Evolutionary conservation across 2,113 vertebrate genomes (phyloP), one percentile per base, ranked within the genome.

Genomic region (Periophthalmus modestus): DNA sequence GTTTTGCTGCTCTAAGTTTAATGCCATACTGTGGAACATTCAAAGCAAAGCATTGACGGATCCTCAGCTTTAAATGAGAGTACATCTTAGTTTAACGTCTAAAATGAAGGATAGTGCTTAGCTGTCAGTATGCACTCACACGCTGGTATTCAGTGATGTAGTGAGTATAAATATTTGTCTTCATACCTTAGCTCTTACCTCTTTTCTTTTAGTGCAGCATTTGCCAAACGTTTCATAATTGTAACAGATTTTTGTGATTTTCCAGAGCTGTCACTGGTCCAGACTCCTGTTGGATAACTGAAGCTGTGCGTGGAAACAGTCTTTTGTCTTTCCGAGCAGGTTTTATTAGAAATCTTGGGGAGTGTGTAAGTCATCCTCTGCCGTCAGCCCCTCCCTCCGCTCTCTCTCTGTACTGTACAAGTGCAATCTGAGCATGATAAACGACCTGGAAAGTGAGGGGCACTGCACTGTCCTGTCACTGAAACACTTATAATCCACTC

Each of bases 351-450:
- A 82, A 79, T 74, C 21, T 61, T 18, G 68, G 71, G 67, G 80
- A 75, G 78, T 72, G 79, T 80, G 82, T 75, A 73, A 69, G 73
- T 73, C 13, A 87, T 87, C 68, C 52, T 15, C 63, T 75, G 63
- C 66, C 16, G 59, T 59, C 52, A 62, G n/a, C 21, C 75, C 62
- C 72, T 85, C 72, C 74, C n/a, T 39, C 34, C 78, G 74, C 74
- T 18, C 74, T 68, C 74, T 80, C 61, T 34, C 16, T 62, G 59
- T 62, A 54, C 68, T 78, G 72, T 74, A 58, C 78, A 59, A 57
- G 39, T 73, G 81, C 70, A 87, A 83, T 79, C 74, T 79, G 78
- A 84, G 81, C 46, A 78, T 85, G 85, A 87, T 80, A 24, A 79
- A 89, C 84, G 79, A 62, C 63, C 68, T 83, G 66, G 76, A 81